Evolutionary conservation across 2,888 invertebrate species (phyloP).

Genomic region (Ernsta delagoae): DNA sequence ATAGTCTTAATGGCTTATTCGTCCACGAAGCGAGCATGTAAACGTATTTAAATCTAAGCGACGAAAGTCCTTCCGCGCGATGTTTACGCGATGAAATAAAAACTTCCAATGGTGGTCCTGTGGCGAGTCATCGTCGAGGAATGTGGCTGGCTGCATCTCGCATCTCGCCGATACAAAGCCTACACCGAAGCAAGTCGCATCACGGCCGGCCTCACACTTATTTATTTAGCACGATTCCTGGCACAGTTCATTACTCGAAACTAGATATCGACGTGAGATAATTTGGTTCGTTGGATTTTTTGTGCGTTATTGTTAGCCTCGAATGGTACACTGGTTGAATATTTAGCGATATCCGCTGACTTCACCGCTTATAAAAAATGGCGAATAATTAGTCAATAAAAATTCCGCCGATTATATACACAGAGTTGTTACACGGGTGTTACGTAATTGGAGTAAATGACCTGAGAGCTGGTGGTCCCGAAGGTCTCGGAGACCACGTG

Average conservation of each 20-base stretch:
- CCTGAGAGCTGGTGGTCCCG: conserved; percentile 71
- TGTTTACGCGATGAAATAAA: conserved; percentile 54
- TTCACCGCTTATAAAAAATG: conserved; percentile 81
- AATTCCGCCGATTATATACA: conserved; percentile 82
- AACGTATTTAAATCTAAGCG: conserved; percentile 62
- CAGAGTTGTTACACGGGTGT: conserved; percentile 79
- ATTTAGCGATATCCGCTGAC: conserved; percentile 85
- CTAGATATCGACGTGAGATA: conserved; percentile 75
- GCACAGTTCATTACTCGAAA: conserved; percentile 43
- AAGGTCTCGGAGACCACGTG: conserved; percentile 73
- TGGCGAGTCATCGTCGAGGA: conserved; percentile 71
- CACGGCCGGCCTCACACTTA: conserved; percentile 36
- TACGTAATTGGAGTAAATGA: conserved; percentile 84
- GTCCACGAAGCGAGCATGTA: conserved; percentile 52
- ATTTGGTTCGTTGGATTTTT: conserved; percentile 66
- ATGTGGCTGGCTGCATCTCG: conserved; percentile 61
- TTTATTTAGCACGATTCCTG: conserved; percentile 37
- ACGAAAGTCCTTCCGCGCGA: conserved; percentile 53
- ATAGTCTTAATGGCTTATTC: conserved; percentile 60
- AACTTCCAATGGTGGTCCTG: conserved; percentile 48
- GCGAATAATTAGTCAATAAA: conserved; percentile 84
- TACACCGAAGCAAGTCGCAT: conserved; percentile 33
- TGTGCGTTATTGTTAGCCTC: conserved; percentile 79
- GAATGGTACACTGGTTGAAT: conserved; percentile 83
- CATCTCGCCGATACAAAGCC: conserved; percentile 50